These are phyloP conservation scores for Drosophila longiperda DNA, from an alignment of 2,888 invertebrate species.

Conservation along the genomic window DNA sequence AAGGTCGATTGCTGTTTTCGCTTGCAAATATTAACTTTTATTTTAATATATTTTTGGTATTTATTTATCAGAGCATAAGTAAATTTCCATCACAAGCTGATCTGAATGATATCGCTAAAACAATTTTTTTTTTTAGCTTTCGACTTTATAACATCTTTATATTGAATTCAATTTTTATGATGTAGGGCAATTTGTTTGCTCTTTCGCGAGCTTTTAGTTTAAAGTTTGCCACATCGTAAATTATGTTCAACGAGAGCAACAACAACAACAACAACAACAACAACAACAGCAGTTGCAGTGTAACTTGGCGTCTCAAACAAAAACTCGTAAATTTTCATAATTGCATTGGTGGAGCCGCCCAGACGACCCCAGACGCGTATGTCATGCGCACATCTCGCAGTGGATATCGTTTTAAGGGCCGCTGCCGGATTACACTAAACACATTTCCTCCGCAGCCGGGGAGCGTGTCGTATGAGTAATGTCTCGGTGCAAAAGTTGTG, in stretches of 20 bases:
- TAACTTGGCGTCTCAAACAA: conserved; percentile 68
- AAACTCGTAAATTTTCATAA: conserved; percentile 80
- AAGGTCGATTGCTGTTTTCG: not conserved
- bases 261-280: not conserved
- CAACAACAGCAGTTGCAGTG: conserved; percentile 23
- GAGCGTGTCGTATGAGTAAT: conserved; percentile 79
- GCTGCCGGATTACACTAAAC: conserved; percentile 72
- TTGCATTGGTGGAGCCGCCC: conserved; percentile 61
- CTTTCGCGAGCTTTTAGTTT: conserved; percentile 36
- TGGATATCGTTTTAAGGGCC: conserved; percentile 64
- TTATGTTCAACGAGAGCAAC: conserved; percentile 55
- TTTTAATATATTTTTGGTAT: not conserved
- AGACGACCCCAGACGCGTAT: conserved; percentile 1
- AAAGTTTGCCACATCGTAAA: conserved; percentile 73
- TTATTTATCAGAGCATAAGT: not conserved
- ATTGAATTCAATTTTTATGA: conserved; percentile 42
- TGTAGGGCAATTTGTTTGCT: conserved; percentile 41
- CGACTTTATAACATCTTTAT: not conserved
- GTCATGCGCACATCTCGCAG: conserved; percentile 28
- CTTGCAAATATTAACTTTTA: not conserved
- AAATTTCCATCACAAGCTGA: not conserved
- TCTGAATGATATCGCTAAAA: not conserved
- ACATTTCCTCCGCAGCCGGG: conserved; percentile 69
- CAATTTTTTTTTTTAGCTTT: not conserved
- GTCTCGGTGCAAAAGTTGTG: conserved; percentile 75